Evolutionary conservation across 53 echinoderm and acorn worm species (phyloP).

Genomic region (Zoroaster sp.): DNA sequence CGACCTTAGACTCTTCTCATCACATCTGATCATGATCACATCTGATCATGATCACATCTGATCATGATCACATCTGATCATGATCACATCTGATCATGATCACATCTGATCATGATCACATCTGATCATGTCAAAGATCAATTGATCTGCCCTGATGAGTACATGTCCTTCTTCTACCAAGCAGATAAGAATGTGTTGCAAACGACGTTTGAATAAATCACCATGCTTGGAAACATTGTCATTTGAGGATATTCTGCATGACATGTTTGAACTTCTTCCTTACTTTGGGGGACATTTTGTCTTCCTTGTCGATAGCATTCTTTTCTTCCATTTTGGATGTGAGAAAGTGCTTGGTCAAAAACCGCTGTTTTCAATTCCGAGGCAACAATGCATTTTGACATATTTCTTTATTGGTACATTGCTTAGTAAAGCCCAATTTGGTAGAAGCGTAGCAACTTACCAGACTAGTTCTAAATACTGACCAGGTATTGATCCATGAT

Average conservation of each 20-base stretch:
- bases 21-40: too few relatives aligned
- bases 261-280: not conserved
- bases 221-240: not conserved
- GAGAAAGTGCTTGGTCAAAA: slow-evolving; percentile 2
- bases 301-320: slow-evolving; percentile 35
- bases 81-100: too few relatives aligned
- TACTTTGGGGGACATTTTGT: slow-evolving; percentile 7
- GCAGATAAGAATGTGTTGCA: slow-evolving; percentile 22
- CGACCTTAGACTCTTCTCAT: not conserved
- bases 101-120: too few relatives aligned
- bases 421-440: not conserved
- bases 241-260: not conserved
- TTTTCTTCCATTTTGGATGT: slow-evolving; percentile 33
- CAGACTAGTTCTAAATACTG: slow-evolving; percentile 30
- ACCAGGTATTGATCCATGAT: slow-evolving; percentile 28
- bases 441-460: slow-evolving; percentile 43
- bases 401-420: not conserved
- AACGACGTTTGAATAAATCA: not conserved
- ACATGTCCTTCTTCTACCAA: slow-evolving; percentile 36
- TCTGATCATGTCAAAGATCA: slow-evolving; percentile 23
- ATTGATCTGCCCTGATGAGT: slow-evolving; percentile 48
- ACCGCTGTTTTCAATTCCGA: slow-evolving; percentile 21
- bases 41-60: too few relatives aligned
- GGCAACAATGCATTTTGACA: slow-evolving; percentile 13
- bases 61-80: too few relatives aligned